Base-by-base conservation (phyloP, 2,113 vertebrate species). In the Xiphophorus couchianus region DNA sequence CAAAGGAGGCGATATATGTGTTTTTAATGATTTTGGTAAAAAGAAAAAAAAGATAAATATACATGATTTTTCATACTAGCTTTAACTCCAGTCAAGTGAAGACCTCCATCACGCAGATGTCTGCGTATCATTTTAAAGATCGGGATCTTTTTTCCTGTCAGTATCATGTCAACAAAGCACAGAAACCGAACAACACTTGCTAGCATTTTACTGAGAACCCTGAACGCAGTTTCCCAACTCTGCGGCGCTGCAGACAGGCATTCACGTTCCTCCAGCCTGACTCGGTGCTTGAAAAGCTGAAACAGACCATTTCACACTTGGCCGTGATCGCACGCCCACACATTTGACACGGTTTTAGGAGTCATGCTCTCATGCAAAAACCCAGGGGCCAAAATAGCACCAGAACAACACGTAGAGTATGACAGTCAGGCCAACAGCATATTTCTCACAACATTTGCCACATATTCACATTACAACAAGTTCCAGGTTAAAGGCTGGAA, bases 351-450 rank as follows among this genome's bases (percentile, higher is more conserved):
- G 19, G 15, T 48, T 71, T 80, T 68, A 81, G 67, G 58, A 81
- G 79, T 81, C 78, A 74, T 78, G 71, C 71, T 67, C 68, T 72
- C 85, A 88, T 83, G 79, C 82, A 86, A 63, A 28, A 88, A 62
- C 29, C 74, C 48, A 28, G 10, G 28, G 61, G 64, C 64, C 69
- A 39, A 69, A 54, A 28, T 9, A 12, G 25, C 54, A 37, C 31
- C 60, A 78, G 76, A 78, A 69, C 61, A 69, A 66, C 25, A 79
- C n/a, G 11, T 14, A 39, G 7, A 22, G 29, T 11, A 72, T 48
- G 25, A 35, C 64, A 25, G 39, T 29, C 2, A 35, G 11, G 27
- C 29, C n/a, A 67, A 25, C 5, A 29, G 27, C 39, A 63, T 37
- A 69, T 65, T 71, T 51, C 67, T 73, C 39, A 13, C 25, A 58